Evolutionary conservation across 2,888 invertebrate genomes (phyloP), one percentile per base, ranked within the genome.

Genomic region (Ctena decussata): DNA sequence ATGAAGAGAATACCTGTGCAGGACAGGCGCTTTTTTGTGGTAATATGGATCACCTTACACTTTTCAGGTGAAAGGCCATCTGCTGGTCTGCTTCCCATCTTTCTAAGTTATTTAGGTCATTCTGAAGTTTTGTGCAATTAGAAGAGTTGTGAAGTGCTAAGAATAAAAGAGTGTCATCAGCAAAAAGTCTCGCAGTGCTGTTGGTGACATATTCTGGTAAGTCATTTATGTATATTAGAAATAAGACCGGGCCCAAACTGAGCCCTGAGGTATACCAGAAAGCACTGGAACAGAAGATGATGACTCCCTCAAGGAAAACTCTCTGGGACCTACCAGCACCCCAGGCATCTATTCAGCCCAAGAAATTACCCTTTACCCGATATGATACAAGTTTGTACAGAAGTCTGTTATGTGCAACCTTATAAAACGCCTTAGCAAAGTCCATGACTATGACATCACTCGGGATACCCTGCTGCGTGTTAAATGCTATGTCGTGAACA

Each of bases 181-280:
- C 72, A 41, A 72, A 72, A 44, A 72, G 44, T 24, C 72, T 24
- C 3, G 44, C 72, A 41, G 72, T 72, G 46, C 72, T 72, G 46
- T 72, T 41, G 8, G 49, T 49, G 21, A 46, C 46, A 24, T 72
- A 72, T 35, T 72, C 44, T 35, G 72, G 72, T 11, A 72, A 44
- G 44, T 72, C 72, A 72, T 72, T 72, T 27, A 72, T 41, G 30
- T 72, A 72, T 41, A 72, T 46, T 27, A 72, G 72, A 72, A 72
- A 72, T 5, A 72, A 8, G 24, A 35, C 44, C 39, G 72, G 72
- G 30, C 44, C 72, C 30, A 41, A 15, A 72, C 44, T 44, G 72
- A 72, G 72, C 44, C 72, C 46, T 72, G 72, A 41, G 39, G 41
- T 27, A 72, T 44, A 30, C 72, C 72, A 27, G 72, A 72, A 30